These are phyloP conservation scores for Berghia stephanieae DNA, from an alignment of 1,140 invertebrate genomes.

Conservation along the genomic window DNA sequence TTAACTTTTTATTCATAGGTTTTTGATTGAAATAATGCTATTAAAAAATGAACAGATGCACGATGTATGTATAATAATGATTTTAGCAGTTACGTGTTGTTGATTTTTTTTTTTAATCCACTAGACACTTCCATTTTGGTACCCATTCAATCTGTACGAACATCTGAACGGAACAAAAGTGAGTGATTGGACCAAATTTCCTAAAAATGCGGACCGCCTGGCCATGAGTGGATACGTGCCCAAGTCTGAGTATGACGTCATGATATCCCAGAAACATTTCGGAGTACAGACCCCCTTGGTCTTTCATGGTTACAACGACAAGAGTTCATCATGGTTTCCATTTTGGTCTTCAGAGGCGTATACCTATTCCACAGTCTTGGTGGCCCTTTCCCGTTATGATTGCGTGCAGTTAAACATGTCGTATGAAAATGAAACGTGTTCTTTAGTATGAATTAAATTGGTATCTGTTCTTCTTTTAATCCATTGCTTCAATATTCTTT, in stretches of 20 bases:
- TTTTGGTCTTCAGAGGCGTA: slow-evolving; percentile 54
- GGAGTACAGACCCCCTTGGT: slow-evolving; percentile 43
- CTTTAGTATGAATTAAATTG: too few relatives aligned
- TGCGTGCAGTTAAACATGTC: too few relatives aligned
- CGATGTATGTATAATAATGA: too few relatives aligned
- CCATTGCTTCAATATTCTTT: too few relatives aligned
- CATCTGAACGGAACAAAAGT: slow-evolving; percentile 48
- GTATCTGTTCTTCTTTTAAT: too few relatives aligned
- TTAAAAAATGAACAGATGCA: too few relatives aligned
- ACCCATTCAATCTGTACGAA: slow-evolving; percentile 50
- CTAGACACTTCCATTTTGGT: slow-evolving; percentile 47
- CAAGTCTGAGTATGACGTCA: slow-evolving; percentile 36
- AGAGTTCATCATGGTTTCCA: slow-evolving; percentile 41
- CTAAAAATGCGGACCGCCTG: slow-evolving; percentile 28
- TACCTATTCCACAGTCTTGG: slow-evolving; percentile 47
- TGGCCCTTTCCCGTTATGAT: slow-evolving; percentile 49
- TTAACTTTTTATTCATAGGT: too few relatives aligned
- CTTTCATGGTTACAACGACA: slow-evolving; percentile 51
- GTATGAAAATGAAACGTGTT: too few relatives aligned
- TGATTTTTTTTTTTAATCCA: slow-evolving; percentile 7
- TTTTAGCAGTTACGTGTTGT: too few relatives aligned
- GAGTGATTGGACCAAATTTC: slow-evolving; percentile 20
- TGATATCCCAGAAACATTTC: slow-evolving; percentile 46
- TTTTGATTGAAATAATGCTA: too few relatives aligned
- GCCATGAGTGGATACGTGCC: slow-evolving; percentile 46